Base-by-base conservation (phyloP, 1,140 invertebrate species). In the Sycophila sp. region DNA sequence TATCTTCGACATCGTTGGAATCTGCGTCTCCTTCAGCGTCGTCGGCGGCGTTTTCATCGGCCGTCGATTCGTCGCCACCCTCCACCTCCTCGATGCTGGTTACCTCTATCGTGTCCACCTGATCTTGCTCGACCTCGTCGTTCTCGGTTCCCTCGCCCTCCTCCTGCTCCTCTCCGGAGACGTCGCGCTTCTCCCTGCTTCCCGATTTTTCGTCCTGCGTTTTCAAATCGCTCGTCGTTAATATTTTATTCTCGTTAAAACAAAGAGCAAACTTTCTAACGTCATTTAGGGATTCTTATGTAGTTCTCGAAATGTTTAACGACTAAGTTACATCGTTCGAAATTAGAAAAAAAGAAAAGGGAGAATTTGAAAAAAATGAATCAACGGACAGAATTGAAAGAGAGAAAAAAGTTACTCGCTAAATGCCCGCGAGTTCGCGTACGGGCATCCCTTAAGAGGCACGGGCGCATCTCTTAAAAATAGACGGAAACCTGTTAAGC, bases 161-260 rank as follows among this genome's bases (percentile, higher is more conserved):
- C 58, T 78, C 15, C 10, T 55, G 38, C 45, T 73, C 71, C 26
- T 78, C 72, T 3, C 71, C 70, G 32, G 76, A 72, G 38, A 73
- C 71, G 2, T 78, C 76, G 11, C 75, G 59, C 24, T 77, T 77
- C 4, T 73, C 76, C 65, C 73, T 77, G 6, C 64, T 64, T 13
- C 65, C 74, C 59, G 69, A 71, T 36, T 58, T 28, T 36, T 63
- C 53, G 42, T 58, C 62, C 69, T 71, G 13, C 7, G 6, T 1
- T 0, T 13, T 32, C 19, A 0, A 22, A 19, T 56, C 7, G 7
- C 6, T 36, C 30, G 0, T 22, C 30, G 17, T 56, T 32, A 15
- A 51, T 13, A 51, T 28, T 19, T 26, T 51, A 0, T 11, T 22
- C 40, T 19, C 3, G 17, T 53, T n/a, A n/a, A n/a, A n/a, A n/a